Evolutionary conservation across 2,888 invertebrate species (phyloP).

Genomic region (Heliconius ethilla): DNA sequence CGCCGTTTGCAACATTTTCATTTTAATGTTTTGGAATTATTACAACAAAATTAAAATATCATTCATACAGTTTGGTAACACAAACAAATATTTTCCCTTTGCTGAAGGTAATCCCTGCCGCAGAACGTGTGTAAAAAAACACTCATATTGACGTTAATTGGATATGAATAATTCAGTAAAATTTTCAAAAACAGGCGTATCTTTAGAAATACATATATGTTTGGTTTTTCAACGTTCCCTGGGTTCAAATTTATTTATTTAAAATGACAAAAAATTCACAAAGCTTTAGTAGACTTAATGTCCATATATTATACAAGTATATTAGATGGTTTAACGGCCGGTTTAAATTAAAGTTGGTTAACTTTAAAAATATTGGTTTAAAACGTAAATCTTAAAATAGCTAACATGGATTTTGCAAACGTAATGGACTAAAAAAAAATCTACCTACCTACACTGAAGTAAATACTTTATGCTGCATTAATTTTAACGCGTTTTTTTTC

Average conservation of each 20-base stretch:
- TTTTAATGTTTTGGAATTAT: too few relatives aligned
- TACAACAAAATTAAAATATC: too few relatives aligned
- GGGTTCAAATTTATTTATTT: background rate
- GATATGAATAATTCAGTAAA: constrained; percentile 7
- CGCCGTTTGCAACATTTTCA: too few relatives aligned
- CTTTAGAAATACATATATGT: background rate
- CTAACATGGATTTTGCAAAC: background rate
- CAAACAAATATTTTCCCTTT: constrained; percentile 1
- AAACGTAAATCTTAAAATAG: background rate
- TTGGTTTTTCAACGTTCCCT: background rate
- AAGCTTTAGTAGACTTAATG: too few relatives aligned
- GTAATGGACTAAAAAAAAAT: background rate
- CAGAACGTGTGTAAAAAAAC: background rate
- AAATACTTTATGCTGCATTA: background rate
- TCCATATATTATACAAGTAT: background rate
- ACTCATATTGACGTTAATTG: constrained; percentile 6
- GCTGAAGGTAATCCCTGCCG: background rate
- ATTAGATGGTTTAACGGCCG: too few relatives aligned
- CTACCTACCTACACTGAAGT: background rate
- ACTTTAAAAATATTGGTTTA: background rate
- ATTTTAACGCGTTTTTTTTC: background rate
- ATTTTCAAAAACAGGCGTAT: background rate
- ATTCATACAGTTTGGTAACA: background rate
- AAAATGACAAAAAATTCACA: background rate
- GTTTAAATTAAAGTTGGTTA: background rate